These are phyloP conservation scores for Odiellus spinosus DNA, from an alignment of 2,888 invertebrate species.

Conservation along the genomic window DNA sequence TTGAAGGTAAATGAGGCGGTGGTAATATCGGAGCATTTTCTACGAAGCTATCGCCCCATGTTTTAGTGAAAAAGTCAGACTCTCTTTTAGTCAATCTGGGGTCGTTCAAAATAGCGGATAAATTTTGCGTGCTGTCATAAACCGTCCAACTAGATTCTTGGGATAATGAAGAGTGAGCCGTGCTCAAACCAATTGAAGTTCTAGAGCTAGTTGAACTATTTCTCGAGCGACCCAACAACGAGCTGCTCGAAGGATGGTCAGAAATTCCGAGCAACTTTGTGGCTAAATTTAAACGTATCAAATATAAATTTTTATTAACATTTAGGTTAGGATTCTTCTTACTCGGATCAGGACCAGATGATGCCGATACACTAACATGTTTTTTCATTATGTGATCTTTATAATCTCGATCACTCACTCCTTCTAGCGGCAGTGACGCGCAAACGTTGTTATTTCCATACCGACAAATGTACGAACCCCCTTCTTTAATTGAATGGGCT, in stretches of 20 bases:
- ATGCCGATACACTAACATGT: conserved; percentile 27
- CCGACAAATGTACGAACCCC: conserved; percentile 68
- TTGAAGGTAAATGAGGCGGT: conserved; percentile 64
- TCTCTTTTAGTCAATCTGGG: conserved; percentile 64
- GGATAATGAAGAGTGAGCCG: not conserved
- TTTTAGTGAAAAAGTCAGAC: conserved; percentile 82
- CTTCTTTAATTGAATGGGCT: conserved; percentile 64
- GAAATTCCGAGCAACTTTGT: too few relatives aligned
- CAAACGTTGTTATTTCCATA: conserved; percentile 78
- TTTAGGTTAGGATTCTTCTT: too few relatives aligned
- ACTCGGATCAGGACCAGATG: not conserved
- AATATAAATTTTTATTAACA: not conserved
- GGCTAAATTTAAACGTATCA: too few relatives aligned
- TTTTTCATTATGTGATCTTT: conserved; percentile 62
- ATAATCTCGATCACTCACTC: conserved; percentile 72
- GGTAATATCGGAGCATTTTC: conserved; percentile 56
- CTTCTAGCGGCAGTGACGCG: conserved; percentile 69
- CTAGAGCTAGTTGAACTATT: too few relatives aligned
- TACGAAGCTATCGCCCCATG: conserved; percentile 91
- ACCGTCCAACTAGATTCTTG: conserved; percentile 48
- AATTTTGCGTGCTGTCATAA: conserved; percentile 79
- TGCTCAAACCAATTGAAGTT: too few relatives aligned
- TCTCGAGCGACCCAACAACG: too few relatives aligned
- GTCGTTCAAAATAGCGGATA: conserved; percentile 89
- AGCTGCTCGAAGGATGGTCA: too few relatives aligned